Conservation (phyloP, 2,888 invertebrate species). For the Bedellia somnulentella region DNA sequence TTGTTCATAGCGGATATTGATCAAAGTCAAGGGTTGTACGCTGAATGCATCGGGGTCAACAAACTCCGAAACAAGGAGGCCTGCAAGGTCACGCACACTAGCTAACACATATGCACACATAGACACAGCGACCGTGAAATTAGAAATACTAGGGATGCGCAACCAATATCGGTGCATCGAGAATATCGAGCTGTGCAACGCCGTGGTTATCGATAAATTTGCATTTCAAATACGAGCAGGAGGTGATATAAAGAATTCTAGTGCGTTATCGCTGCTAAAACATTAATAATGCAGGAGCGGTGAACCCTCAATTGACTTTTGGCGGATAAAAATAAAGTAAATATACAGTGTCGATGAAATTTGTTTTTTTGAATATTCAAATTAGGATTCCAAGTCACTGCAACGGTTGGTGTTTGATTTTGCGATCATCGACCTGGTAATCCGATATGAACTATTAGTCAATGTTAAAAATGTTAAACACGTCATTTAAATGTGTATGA, state of each 20-base stretch:
- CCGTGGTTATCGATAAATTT: too few relatives aligned
- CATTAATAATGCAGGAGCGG: slow-evolving; percentile 5
- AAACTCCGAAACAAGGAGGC: slow-evolving; percentile 51
- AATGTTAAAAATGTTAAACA: too few relatives aligned
- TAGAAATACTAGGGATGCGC: slow-evolving; percentile 46
- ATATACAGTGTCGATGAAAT: too few relatives aligned
- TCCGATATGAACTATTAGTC: not conserved
- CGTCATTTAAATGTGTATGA: too few relatives aligned
- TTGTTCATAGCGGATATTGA: slow-evolving; percentile 12
- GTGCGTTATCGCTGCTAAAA: too few relatives aligned
- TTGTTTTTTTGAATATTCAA: too few relatives aligned
- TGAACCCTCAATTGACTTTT: slow-evolving; percentile 3
- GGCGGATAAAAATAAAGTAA: too few relatives aligned
- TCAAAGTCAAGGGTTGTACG: slow-evolving; percentile 49
- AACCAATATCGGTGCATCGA: slow-evolving; percentile 13
- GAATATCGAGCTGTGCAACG: slow-evolving; percentile 10
- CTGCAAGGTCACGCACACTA: slow-evolving; percentile 53
- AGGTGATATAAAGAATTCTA: too few relatives aligned
- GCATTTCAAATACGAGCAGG: too few relatives aligned
- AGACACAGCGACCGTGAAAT: slow-evolving; percentile 45
- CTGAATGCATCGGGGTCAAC: slow-evolving; percentile 39
- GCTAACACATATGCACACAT: slow-evolving; percentile 21
- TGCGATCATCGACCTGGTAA: slow-evolving; percentile 16
- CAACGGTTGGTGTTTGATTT: slow-evolving; percentile 28
- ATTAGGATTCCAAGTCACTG: too few relatives aligned